These are phyloP conservation scores for Mellivora capensis DNA, from an alignment of 2,113 vertebrate species.

Conservation along the genomic window DNA sequence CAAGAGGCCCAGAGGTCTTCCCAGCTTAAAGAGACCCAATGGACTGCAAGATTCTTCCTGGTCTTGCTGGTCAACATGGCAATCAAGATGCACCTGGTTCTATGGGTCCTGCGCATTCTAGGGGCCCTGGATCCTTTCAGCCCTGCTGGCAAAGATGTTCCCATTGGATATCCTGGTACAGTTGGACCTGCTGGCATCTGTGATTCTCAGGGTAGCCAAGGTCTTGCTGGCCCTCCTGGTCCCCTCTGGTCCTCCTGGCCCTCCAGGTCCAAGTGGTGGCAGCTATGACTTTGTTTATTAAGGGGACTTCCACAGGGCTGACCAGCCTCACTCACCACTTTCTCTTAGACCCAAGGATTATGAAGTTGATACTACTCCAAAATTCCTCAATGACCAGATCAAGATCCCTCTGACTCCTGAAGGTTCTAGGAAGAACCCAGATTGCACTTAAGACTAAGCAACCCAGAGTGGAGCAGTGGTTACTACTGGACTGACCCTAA, in stretches of 20 bases:
- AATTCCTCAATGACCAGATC: conserved; percentile 96
- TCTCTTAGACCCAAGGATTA: conserved; percentile 97
- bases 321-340: conserved; percentile 86
- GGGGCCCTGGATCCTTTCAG: conserved; percentile 96
- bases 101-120: conserved; percentile 89
- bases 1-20: conserved; percentile 92
- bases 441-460: conserved; percentile 94
- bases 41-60: conserved; percentile 95
- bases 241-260: conserved; percentile 91
- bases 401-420: conserved; percentile 96
- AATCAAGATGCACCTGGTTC: conserved; percentile 91
- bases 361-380: conserved; percentile 98
- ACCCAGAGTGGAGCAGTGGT: conserved; percentile 97
- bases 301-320: conserved; percentile 94
- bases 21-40: conserved; percentile 95
- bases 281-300: conserved; percentile 92
- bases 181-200: conserved; percentile 92
- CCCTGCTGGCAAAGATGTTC: conserved; percentile 95
- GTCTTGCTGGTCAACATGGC: conserved; percentile 91
- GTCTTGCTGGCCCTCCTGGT: conserved; percentile 92
- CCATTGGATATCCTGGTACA: conserved; percentile 88
- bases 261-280: conserved; percentile 90
- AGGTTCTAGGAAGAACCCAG: conserved; percentile 98
- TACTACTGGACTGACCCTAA: conserved; percentile 99
- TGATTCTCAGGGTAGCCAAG: conserved; percentile 92